Base-by-base conservation (phyloP, 2,113 vertebrate species). In the Caracal caracal region DNA sequence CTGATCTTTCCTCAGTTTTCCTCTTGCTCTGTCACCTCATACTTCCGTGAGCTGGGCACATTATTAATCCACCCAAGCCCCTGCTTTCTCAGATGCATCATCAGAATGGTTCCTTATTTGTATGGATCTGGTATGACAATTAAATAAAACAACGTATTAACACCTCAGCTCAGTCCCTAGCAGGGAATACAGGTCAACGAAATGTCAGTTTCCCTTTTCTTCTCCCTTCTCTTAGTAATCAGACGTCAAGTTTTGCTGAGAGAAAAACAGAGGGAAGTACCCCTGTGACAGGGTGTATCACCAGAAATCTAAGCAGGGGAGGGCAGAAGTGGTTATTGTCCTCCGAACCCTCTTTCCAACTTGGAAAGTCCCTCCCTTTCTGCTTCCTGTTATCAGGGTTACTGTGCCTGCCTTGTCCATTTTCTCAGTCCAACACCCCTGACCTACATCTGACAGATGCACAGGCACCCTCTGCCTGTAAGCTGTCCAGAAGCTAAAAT, bases 391-490 rank as follows among this genome's bases (percentile, higher is more conserved):
- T 6, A 7, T 49, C 37, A 49, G 59, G 53, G 47, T 71, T 73
- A 8, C 53, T 51, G n/a, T 76, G 63, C 75, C 22, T 35, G 68
- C 1, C 5, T 76, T 47, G 47, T 56, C 86, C 26, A 20, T 88
- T 83, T 80, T 88, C 78, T 49, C 90, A 37, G 15, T 35, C 92
- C 70, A 40, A 3, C 51, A 56, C 61, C 73, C 66, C 90, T 53
- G 35, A 0, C 66, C 78, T 59, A 4, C 37, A 24, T 94, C 56
- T n/a, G 68, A 88, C 90, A 92, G 87, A 87, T 59, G 88, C 92
- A 90, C 78, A 90, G 93, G 92, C 91, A 5, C 22, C 20, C 79
- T 98, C 96, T 98, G 96, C 97, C 81, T 73, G 24, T 4, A 10
- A 61, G 76, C 88, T 94, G 9, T 15, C 82, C 90, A 43, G 65